Evolutionary conservation across 2,888 invertebrate genomes (phyloP).

Genomic region (Archaeoteleia sp.): DNA sequence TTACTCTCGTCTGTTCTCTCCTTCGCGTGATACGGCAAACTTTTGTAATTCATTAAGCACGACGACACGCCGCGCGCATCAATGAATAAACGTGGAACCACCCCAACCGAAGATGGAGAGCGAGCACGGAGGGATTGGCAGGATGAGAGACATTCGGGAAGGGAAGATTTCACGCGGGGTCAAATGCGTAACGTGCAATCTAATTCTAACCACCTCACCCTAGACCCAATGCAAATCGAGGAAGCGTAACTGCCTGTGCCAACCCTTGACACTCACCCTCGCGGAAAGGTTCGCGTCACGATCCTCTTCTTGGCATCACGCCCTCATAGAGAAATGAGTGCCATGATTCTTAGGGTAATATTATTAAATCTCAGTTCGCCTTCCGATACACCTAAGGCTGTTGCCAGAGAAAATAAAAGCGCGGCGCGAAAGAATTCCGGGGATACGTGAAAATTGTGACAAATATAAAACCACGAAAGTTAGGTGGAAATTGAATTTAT

Average conservation of each 20-base stretch:
- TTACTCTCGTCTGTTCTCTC: no score
- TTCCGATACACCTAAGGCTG: constrained; percentile 29
- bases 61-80: constrained; percentile 29
- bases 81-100: constrained; percentile 38
- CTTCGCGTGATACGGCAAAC: constrained; percentile 34
- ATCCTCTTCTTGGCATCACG: constrained; percentile 26
- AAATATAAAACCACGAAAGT: no score
- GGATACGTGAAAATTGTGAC: no score
- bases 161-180: constrained; percentile 17
- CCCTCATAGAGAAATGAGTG: constrained; percentile 43
- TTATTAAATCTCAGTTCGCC: constrained; percentile 46
- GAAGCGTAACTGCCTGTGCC: constrained; percentile 33
- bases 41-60: constrained; percentile 53
- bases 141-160: constrained; percentile 8
- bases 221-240: constrained; percentile 44
- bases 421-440: no score
- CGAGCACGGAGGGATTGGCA: no score
- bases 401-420: no score
- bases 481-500: no score
- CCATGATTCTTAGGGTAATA: constrained; percentile 49
- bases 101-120: background rate
- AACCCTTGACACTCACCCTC: constrained; percentile 49
- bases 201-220: constrained; percentile 30
- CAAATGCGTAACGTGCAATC: constrained; percentile 48
- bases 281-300: constrained; percentile 20